Percentiles rank a stretch among this genome's conserved stretches.
Evolutionary conservation across 2,888 invertebrate genomes (phyloP).

Genomic region (Leucoptera coffeella): DNA sequence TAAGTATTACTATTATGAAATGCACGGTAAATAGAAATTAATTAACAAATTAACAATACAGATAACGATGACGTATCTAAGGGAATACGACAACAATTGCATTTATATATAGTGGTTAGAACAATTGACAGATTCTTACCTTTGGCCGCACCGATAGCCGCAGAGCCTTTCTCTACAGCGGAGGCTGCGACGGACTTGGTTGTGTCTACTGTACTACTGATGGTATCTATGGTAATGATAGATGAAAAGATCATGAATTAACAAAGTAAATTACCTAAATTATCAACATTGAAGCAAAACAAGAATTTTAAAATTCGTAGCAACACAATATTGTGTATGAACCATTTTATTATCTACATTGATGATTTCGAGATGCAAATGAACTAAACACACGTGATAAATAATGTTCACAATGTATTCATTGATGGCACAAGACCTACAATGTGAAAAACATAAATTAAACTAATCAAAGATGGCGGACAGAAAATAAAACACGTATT

Average conservation of each 20-base stretch:
- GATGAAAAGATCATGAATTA: not conserved
- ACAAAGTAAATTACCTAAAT: not conserved
- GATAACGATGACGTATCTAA: no score
- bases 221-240: conserved; percentile 2
- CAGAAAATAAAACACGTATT: not conserved
- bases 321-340: no score
- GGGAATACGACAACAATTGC: no score
- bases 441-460: not conserved
- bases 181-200: conserved; percentile 18
- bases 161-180: conserved; percentile 17
- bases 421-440: no score
- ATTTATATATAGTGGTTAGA: conserved; percentile 4
- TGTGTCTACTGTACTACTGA: conserved; percentile 18
- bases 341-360: no score
- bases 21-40: no score
- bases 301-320: no score
- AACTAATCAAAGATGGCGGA: not conserved
- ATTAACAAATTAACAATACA: no score
- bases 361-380: no score
- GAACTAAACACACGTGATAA: no score
- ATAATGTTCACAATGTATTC: no score
- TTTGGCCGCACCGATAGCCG: conserved; percentile 17
- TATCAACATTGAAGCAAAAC: not conserved
- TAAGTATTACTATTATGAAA: no score
- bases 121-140: conserved; percentile 10